phyloP scores from a whole-genome alignment of 2,888 invertebrate species.

The Dexiosoma caninum region DNA sequence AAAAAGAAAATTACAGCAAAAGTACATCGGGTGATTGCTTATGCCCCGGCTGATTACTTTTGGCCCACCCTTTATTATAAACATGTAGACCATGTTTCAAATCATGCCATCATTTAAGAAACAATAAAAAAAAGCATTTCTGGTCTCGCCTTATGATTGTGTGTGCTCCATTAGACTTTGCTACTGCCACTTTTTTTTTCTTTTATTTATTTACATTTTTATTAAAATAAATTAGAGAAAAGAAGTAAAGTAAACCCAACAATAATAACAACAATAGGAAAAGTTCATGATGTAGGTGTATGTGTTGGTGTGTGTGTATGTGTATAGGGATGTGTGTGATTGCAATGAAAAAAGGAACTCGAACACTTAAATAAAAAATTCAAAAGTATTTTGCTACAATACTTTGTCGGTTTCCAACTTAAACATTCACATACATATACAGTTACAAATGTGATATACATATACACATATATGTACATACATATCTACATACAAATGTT shows the following conservation, averaged over 20 bases:
- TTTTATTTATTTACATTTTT: not conserved
- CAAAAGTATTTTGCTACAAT: constrained; percentile 35
- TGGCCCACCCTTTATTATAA: too few species aligned
- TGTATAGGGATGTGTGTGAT: not conserved
- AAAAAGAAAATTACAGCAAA: too few species aligned
- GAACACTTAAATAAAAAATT: constrained; percentile 1
- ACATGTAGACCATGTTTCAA: too few species aligned
- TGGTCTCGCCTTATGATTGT: constrained; percentile 36
- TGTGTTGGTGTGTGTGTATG: not conserved
- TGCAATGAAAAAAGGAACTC: not conserved
- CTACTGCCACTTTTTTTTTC: constrained; percentile 8
- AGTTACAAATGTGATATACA: too few species aligned
- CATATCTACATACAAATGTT: not conserved
- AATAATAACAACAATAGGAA: constrained; percentile 9
- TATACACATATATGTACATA: not conserved
- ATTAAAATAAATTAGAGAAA: constrained; percentile 14
- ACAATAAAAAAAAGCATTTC: constrained; percentile 45
- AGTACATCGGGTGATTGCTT: too few species aligned
- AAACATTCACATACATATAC: not conserved
- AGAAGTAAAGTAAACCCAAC: constrained; percentile 24
- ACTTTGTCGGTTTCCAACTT: constrained; percentile 30
- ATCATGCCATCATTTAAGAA: constrained; percentile 27
- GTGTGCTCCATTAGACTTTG: constrained; percentile 53
- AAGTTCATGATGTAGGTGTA: not conserved
- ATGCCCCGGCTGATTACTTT: too few species aligned